These are phyloP conservation scores for Eulemur mongoz DNA, from an alignment of 2,797 vertebrate species.

Conservation along the genomic window DNA sequence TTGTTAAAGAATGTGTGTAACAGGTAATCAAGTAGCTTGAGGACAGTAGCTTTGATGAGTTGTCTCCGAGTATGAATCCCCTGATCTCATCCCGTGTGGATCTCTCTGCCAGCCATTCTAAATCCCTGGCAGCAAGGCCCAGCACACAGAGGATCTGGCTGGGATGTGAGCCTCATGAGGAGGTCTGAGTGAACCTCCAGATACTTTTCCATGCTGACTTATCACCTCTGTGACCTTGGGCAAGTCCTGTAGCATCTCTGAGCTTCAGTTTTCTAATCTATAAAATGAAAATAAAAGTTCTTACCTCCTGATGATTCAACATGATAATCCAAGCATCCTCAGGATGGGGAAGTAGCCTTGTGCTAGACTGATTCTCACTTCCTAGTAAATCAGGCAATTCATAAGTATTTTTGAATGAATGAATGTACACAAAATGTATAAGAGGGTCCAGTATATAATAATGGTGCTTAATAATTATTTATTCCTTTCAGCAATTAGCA, in stretches of 20 bases:
- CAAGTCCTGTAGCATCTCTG: background rate
- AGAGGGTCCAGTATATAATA: background rate
- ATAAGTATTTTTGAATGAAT: background rate
- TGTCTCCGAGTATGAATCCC: background rate
- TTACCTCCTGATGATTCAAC: background rate
- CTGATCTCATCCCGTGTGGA: conserved; percentile 24
- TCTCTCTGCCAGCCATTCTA: background rate
- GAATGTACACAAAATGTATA: background rate
- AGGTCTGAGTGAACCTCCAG: background rate
- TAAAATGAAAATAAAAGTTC: conserved; percentile 24
- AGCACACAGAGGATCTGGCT: background rate
- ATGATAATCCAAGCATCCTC: background rate
- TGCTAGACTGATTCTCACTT: background rate
- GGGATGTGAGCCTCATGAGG: background rate
- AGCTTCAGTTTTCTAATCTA: background rate
- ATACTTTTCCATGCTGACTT: background rate
- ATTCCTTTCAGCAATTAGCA: background rate
- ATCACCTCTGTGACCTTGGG: background rate
- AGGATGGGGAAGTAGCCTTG: background rate
- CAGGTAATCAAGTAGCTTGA: conserved; percentile 41
- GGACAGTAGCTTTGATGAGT: conserved; percentile 44
- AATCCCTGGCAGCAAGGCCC: background rate
- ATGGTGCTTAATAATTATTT: background rate
- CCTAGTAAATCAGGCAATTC: background rate
- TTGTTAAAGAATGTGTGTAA: conserved; percentile 38